These are phyloP conservation scores for Seriola aureovittata DNA, from an alignment of 2,113 vertebrate genomes.

Conservation along the genomic window DNA sequence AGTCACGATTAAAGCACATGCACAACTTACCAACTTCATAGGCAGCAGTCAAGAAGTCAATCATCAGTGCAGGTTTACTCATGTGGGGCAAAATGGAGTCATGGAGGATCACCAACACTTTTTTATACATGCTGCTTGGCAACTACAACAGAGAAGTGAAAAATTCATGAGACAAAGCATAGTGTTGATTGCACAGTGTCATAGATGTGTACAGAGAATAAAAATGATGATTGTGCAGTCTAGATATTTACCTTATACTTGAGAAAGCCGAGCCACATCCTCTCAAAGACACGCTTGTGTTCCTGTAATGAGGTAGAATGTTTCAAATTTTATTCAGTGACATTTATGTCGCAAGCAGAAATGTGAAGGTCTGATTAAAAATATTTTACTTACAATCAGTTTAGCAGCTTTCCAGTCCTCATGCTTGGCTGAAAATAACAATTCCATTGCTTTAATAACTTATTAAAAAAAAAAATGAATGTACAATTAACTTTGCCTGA, in stretches of 20 bases:
- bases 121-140: conserved; percentile 91
- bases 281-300: conserved; percentile 90
- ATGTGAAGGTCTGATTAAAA: not conserved
- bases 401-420: conserved; percentile 90
- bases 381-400: conserved; percentile 84
- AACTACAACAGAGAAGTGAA: conserved; percentile 81
- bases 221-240: not conserved
- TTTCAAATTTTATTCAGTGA: not conserved
- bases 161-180: not conserved
- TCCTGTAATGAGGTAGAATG: conserved; percentile 82
- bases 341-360: not conserved
- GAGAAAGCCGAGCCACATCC: conserved; percentile 94
- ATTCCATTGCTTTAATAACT: not conserved
- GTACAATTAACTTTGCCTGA: not conserved
- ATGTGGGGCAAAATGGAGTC: conserved; percentile 93
- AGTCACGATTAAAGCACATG: not conserved
- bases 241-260: conserved; percentile 88
- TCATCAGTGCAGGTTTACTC: conserved; percentile 93
- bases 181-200: not conserved
- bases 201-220: not conserved
- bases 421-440: conserved; percentile 78
- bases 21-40: conserved; percentile 90
- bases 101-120: conserved; percentile 91
- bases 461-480: not conserved
- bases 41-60: conserved; percentile 94